phyloP scores from a whole-genome alignment of 2,797 vertebrate species.

The Melanotaenia nigrans region DNA sequence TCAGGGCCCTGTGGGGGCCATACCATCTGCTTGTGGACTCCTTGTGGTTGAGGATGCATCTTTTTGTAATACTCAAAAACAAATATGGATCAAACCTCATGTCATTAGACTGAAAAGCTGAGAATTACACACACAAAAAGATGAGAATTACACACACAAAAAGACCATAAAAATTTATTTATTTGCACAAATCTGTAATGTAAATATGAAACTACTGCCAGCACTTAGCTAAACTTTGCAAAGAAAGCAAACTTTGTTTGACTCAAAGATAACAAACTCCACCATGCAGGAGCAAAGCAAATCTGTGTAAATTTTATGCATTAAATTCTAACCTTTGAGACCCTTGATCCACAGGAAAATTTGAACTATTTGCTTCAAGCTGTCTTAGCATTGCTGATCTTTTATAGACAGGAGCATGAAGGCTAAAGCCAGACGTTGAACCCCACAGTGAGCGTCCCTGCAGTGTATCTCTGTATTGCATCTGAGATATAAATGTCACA shows the following conservation, averaged over 20 bases:
- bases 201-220: neutral
- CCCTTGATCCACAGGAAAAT: neutral
- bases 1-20: slow-evolving; percentile 1
- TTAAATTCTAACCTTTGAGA: neutral
- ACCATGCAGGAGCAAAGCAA: neutral
- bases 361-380: neutral
- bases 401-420: neutral
- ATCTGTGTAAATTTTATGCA: neutral
- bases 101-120: neutral
- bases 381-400: neutral
- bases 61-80: neutral
- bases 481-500: slow-evolving; percentile 7
- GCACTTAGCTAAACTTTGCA: neutral
- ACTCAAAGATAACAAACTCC: neutral
- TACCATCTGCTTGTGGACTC: slow-evolving; percentile 10
- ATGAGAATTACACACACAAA: neutral
- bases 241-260: too few relatives aligned
- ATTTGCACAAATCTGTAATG: neutral
- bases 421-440: slow-evolving; percentile 4
- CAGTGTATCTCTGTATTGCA: neutral
- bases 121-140: neutral
- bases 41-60: slow-evolving; percentile 6
- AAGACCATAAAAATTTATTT: neutral
- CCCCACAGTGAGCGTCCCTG: neutral
- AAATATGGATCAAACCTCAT: neutral